Evolutionary conservation across 2,113 vertebrate genomes (phyloP), one percentile per base, ranked within the genome.

Genomic region (Microtus oregoni): DNA sequence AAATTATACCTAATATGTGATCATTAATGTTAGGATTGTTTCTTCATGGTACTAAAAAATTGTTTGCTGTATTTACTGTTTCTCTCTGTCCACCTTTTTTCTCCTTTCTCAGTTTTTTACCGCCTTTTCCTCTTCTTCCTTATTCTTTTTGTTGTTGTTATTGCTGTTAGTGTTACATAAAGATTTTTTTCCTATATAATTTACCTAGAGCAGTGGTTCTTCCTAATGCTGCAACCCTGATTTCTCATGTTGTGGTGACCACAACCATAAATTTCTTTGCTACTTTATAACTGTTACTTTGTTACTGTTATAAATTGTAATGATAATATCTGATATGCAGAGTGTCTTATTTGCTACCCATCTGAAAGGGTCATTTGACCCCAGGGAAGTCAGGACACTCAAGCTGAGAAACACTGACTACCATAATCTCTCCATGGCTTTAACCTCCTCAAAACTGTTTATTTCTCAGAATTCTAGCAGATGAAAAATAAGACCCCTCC

Each of bases 1-100:
- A 76, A 75, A 72, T 94, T 92, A 67, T 94, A 32, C 26, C 13
- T 92, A 77, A n/a, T 17, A 22, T 67, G 26, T 77, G 50, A 83
- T 90, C 79, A 89, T 93, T 75, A 67, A 32, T 44, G 58, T 96
- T 89, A 52, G 32, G 38, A 55, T 79, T 90, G 7, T 86, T 92
- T 79, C 13, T 44, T 50, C 30, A 83, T 73, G 35, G 12, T 30
- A 7, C 2, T 82, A 55, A 79, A 55, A 55, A 90, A 87, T 77
- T 83, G 32, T 78, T 94, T 92, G 14, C 55, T 82, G 11, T 72
- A 77, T 11, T 30, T 76, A 6, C 38, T 61, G 19, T 75, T 93
- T 78, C 22, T 38, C 32, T 52, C 32, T 20, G 10, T 52, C 15
- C 13, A 35, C 28, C 5, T 41, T 65, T 79, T 76, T 26, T n/a